Evolutionary conservation across 37 sponge, comb jelly and placozoan genomes (phyloP).

Genomic region (Agelas oroides): DNA sequence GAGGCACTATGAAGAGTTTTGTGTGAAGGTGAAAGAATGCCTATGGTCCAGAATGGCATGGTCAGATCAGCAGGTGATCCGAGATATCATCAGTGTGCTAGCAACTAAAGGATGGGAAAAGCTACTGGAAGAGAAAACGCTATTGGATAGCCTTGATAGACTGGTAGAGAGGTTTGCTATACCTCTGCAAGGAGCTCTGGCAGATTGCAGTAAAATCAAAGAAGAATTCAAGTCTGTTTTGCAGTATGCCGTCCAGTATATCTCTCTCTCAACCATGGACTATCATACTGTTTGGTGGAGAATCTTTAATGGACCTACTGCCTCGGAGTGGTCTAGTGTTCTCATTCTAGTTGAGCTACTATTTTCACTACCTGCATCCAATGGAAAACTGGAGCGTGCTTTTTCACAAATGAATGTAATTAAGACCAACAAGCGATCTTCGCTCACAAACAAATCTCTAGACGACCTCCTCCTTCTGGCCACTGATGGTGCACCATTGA

Average conservation of each 20-base stretch:
- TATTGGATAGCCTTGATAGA: slow-evolving; percentile 51
- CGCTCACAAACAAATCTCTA: slow-evolving; percentile 61
- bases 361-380: slow-evolving; percentile 66
- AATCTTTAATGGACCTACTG: slow-evolving; percentile 63
- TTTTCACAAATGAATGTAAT: slow-evolving; percentile 65
- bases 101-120: slow-evolving; percentile 71
- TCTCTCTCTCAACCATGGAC: slow-evolving; percentile 67
- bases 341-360: slow-evolving; percentile 53
- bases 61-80: slow-evolving; percentile 47
- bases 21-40: slow-evolving; percentile 13
- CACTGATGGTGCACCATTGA: slow-evolving; percentile 16
- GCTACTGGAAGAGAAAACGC: slow-evolving; percentile 46
- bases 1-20: slow-evolving; percentile 32
- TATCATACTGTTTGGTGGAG: slow-evolving; percentile 80
- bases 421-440: slow-evolving; percentile 50
- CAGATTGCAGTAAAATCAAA: slow-evolving; percentile 23
- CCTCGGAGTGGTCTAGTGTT: slow-evolving; percentile 61
- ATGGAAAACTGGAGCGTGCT: slow-evolving; percentile 65
- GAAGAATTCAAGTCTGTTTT: slow-evolving; percentile 40
- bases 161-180: slow-evolving; percentile 44
- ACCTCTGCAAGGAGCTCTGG: slow-evolving; percentile 56
- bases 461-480: slow-evolving; percentile 60
- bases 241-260: slow-evolving; percentile 64
- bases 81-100: slow-evolving; percentile 50
- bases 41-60: slow-evolving; percentile 35